These are phyloP conservation scores for Pyralis farinalis DNA, from an alignment of 2,888 invertebrate genomes.

Conservation along the genomic window DNA sequence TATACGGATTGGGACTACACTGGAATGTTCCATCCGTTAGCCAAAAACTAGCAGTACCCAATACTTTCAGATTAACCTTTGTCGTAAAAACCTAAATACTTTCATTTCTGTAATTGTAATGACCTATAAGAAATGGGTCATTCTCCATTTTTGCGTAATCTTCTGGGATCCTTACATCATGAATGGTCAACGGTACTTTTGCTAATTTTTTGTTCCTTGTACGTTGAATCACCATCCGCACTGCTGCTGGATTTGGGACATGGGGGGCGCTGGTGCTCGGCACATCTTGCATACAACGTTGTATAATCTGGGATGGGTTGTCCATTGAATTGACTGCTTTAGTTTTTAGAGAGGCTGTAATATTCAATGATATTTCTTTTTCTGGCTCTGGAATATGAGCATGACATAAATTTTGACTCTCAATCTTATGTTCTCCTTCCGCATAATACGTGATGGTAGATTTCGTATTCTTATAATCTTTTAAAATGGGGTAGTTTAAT, in stretches of 20 bases:
- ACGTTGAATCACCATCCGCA: no score
- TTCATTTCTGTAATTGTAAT: conserved; percentile 4
- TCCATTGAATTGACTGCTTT: background rate
- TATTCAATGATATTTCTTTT: no score
- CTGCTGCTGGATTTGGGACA: background rate
- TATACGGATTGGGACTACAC: conserved; percentile 3
- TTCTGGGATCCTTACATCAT: background rate
- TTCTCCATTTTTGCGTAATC: conserved; percentile 1
- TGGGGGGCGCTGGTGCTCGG: conserved; percentile 1
- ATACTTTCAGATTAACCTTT: conserved; percentile 6
- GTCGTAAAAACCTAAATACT: conserved; percentile 6
- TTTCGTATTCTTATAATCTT: no score
- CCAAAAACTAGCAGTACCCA: conserved; percentile 2
- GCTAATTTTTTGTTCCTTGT: no score
- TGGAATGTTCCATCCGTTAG: conserved; percentile 8
- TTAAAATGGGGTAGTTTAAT: no score
- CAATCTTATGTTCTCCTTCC: no score
- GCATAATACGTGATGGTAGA: no score
- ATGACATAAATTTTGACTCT: no score
- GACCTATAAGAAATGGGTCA: conserved; percentile 1
- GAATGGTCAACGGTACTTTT: background rate
- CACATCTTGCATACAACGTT: background rate
- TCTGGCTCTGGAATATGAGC: no score
- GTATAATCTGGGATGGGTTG: conserved; percentile 2
- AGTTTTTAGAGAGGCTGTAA: background rate